Base-by-base conservation (phyloP, 2,888 invertebrate species). In the Oscheius myriophilus region DNA sequence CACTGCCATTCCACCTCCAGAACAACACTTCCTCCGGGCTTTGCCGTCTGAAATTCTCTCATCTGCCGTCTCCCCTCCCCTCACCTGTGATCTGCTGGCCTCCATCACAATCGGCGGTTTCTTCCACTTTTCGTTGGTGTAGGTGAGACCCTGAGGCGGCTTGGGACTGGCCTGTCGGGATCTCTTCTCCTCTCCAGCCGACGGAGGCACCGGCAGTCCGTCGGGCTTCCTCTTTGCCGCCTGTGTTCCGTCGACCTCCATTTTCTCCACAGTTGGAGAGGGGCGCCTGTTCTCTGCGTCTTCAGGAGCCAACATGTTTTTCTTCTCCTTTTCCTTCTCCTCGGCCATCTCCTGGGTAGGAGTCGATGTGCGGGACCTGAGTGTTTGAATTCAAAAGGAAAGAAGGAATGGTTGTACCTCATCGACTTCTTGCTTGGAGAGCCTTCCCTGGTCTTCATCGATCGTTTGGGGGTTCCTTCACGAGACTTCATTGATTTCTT, bases 1-100 rank as follows among this genome's bases (percentile, higher is more conserved):
- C 84, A 84, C 62, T 84, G 78, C 73, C 85, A 73, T 67, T 83
- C 79, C 39, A 84, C 83, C 61, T 85, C 82, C 68, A 86, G 65
- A 45, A 71, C 70, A 21, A 84, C 79, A 11, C 77, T 72, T 26
- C 81, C 82, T 16, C 86, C 86, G 26, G 75, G 55, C 62, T 72
- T 71, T 1, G 66, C 81, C 7, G 67, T 67, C 84, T 85, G 53
- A 72, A 84, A 72, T 21, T 23, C 16, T 43, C 45, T 43, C 16
- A 43, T 43, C 45, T 16, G n/a, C 16, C 45, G 6, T 21, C 6
- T 49, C n/a, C n/a, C 49, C 11, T 21, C 49, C 45, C 14, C 76
- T 67, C 59, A 86, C 86, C 76, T 82, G 76, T 57, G 83, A 80
- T 62, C 80, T 74, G 18, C 82, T 77, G 61, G 84, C 79, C 67